Percentiles rank a stretch among this genome's conserved stretches.
phyloP scores from a whole-genome alignment of 2,797 vertebrate species.

The Lepidocolaptes lacrymiger region DNA sequence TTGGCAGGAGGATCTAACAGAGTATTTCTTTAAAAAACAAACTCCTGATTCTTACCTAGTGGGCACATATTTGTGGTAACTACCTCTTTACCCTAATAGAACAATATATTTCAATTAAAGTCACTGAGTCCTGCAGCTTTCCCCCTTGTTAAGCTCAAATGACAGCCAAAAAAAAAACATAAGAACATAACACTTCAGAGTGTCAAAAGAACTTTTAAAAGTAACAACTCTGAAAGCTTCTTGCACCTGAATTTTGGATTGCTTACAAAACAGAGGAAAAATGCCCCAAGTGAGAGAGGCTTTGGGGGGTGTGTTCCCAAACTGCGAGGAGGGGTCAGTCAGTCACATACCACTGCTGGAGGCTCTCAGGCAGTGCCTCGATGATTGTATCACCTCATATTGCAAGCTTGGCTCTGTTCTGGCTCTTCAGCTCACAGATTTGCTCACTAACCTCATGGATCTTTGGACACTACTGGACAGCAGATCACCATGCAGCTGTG shows the following conservation, averaged over 20 bases:
- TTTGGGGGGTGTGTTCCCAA: background rate
- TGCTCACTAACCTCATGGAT: background rate
- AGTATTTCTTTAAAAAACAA: slow-evolving; percentile 10
- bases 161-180: background rate
- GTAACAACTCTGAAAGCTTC: background rate
- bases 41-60: background rate
- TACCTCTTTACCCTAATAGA: background rate
- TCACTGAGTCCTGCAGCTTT: background rate
- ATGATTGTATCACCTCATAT: rapidly evolving
- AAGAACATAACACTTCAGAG: background rate
- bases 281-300: background rate
- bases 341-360: background rate
- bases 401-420: background rate
- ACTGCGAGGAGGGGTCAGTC: rapidly evolving
- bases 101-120: background rate
- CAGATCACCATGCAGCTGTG: background rate
- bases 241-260: background rate
- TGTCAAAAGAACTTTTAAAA: background rate
- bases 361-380: background rate
- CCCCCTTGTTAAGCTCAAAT: background rate
- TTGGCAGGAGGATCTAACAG: background rate
- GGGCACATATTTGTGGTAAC: background rate
- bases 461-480: background rate
- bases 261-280: background rate
- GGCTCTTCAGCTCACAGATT: background rate